A percentile compares a stretch with the other conserved stretches of the same genome.
Conservation (phyloP, 2,888 invertebrate genomes). For the Gortyna flavago region DNA sequence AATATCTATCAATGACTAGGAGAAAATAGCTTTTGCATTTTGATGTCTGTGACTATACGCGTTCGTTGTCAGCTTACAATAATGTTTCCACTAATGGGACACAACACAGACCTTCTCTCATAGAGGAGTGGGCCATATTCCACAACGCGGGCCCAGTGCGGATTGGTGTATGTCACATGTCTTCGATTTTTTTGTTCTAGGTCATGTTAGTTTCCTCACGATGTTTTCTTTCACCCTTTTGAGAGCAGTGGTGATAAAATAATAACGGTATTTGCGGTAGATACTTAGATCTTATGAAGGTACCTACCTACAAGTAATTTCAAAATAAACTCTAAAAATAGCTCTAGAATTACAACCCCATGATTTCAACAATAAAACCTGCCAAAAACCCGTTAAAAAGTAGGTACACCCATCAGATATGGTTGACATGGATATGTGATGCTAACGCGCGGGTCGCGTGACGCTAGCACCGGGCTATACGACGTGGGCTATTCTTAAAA, state of each 20-base stretch:
- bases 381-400: conserved; percentile 59
- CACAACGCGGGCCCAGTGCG: too few relatives aligned
- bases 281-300: background rate
- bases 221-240: too few relatives aligned
- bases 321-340: conserved; percentile 22
- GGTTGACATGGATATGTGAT: conserved; percentile 62
- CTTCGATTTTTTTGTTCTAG: too few relatives aligned
- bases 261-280: background rate
- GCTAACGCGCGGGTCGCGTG: conserved; percentile 65
- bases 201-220: too few relatives aligned
- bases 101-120: too few relatives aligned
- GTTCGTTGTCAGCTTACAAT: too few relatives aligned
- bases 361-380: conserved; percentile 34
- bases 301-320: background rate
- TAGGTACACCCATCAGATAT: conserved; percentile 60
- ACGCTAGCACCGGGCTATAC: conserved; percentile 16
- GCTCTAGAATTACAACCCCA: conserved; percentile 1
- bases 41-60: background rate
- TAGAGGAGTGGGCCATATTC: too few relatives aligned
- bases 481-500: conserved; percentile 34
- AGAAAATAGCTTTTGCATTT: background rate
- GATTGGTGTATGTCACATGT: too few relatives aligned
- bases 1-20: background rate
- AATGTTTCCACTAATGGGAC: too few relatives aligned
- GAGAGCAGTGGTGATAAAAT: too few relatives aligned